phyloP scores from a whole-genome alignment of 2,113 vertebrate genomes.

The Myocastor coypus region DNA sequence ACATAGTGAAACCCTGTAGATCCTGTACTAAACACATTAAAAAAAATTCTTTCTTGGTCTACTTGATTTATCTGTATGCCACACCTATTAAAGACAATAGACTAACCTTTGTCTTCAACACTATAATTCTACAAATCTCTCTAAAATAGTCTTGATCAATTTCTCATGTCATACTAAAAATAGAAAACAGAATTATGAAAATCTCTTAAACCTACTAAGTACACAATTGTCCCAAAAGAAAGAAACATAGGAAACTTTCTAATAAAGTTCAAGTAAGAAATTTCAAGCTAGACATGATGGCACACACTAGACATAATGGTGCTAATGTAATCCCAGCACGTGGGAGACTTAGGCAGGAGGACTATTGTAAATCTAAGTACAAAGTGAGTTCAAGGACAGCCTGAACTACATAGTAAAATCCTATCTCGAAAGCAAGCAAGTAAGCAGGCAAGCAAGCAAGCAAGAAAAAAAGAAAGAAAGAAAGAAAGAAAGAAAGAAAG shows the following conservation, averaged over 20 bases:
- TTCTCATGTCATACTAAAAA: conserved; percentile 21
- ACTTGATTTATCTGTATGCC: not conserved
- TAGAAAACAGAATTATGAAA: not conserved
- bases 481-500: no score
- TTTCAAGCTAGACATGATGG: not conserved
- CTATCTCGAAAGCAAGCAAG: no score
- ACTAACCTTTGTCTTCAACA: conserved; percentile 4
- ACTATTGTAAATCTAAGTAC: not conserved
- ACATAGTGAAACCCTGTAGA: no score
- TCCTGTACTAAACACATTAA: not conserved
- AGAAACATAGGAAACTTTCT: conserved; percentile 19
- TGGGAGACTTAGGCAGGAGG: not conserved
- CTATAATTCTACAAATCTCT: conserved; percentile 30
- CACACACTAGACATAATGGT: no score
- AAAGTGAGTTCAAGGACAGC: not conserved
- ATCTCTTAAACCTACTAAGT: not conserved
- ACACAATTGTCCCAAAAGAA: not conserved
- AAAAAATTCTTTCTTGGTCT: conserved; percentile 35
- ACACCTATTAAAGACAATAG: conserved; percentile 22
- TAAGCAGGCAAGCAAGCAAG: no score
- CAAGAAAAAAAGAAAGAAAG: not conserved
- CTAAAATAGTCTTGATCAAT: not conserved
- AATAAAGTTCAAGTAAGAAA: not conserved
- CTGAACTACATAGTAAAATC: not conserved
- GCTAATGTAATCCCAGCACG: not conserved